Percentiles rank a stretch among this genome's conserved stretches.
phyloP scores from a whole-genome alignment of 2,888 invertebrate species.

The Cheilosia vernalis region DNA sequence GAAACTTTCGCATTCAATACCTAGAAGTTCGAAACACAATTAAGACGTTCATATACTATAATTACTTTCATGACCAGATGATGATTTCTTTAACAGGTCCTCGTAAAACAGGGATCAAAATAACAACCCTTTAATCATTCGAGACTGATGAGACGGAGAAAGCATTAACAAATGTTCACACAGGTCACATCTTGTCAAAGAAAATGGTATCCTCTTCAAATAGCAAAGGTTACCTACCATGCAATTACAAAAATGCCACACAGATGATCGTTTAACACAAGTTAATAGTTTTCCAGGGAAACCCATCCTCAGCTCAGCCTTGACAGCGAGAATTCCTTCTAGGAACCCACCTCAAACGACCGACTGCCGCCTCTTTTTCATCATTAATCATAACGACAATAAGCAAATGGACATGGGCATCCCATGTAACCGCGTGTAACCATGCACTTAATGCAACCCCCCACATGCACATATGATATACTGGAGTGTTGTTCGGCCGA shows the following conservation, averaged over 20 bases:
- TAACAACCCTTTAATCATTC: too few species aligned
- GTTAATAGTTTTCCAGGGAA: constrained; percentile 19
- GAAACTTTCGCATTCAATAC: too few species aligned
- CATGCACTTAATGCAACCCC: constrained; percentile 54
- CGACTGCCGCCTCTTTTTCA: constrained; percentile 38
- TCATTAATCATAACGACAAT: constrained; percentile 71
- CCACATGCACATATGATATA: constrained; percentile 64
- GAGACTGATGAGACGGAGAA: too few species aligned
- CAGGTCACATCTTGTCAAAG: too few species aligned
- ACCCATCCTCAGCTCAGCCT: constrained; percentile 22
- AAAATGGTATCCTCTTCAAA: too few species aligned
- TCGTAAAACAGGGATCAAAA: too few species aligned
- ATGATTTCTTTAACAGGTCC: too few species aligned
- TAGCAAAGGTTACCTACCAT: too few species aligned
- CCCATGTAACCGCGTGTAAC: constrained; percentile 60
- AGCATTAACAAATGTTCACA: too few species aligned
- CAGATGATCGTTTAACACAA: constrained; percentile 30
- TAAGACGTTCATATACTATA: too few species aligned
- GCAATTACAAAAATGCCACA: constrained; percentile 14
- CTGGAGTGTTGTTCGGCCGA: not conserved
- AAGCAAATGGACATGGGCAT: constrained; percentile 56
- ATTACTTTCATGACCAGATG: too few species aligned
- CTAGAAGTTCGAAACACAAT: too few species aligned
- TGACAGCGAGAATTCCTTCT: constrained; percentile 2
- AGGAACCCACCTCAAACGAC: constrained; percentile 41